Conservation (phyloP, 2,888 invertebrate genomes). For the Leucozona laternaria region DNA sequence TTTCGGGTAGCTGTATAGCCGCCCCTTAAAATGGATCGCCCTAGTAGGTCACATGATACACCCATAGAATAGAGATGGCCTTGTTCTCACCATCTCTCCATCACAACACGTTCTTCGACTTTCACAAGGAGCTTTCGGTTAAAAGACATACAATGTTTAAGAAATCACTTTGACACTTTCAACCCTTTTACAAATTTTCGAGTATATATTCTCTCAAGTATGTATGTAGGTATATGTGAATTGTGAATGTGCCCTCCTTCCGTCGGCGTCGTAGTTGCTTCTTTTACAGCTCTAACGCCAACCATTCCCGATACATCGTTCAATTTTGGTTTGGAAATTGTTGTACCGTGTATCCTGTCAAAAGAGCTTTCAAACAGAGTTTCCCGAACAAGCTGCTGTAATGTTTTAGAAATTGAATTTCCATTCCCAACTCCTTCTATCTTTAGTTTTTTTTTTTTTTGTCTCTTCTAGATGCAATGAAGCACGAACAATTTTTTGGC, state of each 20-base stretch:
- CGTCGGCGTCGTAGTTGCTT: too few relatives aligned
- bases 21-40: not conserved
- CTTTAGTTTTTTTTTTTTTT: not conserved
- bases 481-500: slow-evolving; percentile 52
- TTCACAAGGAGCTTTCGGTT: slow-evolving; percentile 46
- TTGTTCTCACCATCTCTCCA: too few relatives aligned
- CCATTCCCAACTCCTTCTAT: slow-evolving; percentile 6
- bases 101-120: slow-evolving; percentile 48
- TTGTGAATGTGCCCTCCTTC: slow-evolving; percentile 28
- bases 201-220: slow-evolving; percentile 66
- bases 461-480: slow-evolving; percentile 21
- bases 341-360: slow-evolving; percentile 65
- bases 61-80: not conserved
- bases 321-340: slow-evolving; percentile 29
- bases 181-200: slow-evolving; percentile 74
- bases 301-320: slow-evolving; percentile 35
- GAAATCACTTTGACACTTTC: slow-evolving; percentile 75
- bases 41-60: rapidly evolving
- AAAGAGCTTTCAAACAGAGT: slow-evolving; percentile 59
- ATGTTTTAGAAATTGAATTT: slow-evolving; percentile 75
- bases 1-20: too few relatives aligned
- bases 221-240: not conserved
- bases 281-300: slow-evolving; percentile 1
- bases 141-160: slow-evolving; percentile 72
- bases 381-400: slow-evolving; percentile 67